phyloP scores from a whole-genome alignment of 2,888 invertebrate species.

The Tineola bisselliella region DNA sequence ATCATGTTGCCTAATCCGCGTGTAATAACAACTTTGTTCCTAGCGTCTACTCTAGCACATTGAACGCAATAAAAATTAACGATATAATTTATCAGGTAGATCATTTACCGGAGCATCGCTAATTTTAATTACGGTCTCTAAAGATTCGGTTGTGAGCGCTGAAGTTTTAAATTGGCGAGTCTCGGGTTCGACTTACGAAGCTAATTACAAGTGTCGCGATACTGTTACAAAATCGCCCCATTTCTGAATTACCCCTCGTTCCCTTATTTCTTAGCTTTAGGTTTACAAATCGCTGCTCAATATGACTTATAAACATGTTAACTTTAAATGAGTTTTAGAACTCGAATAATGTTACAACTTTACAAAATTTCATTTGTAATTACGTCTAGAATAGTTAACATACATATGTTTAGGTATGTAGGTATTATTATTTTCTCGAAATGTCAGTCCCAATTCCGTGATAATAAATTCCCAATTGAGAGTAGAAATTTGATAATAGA shows the following conservation, averaged over 20 bases:
- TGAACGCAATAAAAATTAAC: neutral
- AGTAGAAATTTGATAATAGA: neutral
- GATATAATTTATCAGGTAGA: slow-evolving; percentile 12
- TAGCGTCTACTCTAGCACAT: no score
- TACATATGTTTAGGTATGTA: no score
- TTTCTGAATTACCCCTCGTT: neutral
- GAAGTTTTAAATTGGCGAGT: slow-evolving; percentile 15
- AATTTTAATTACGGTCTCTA: slow-evolving; percentile 13
- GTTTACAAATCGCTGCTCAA: slow-evolving; percentile 8
- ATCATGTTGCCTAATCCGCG: no score
- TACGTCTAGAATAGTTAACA: no score
- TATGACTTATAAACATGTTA: neutral
- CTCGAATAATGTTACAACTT: neutral
- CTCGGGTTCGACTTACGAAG: slow-evolving; percentile 40
- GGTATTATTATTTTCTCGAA: no score
- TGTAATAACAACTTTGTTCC: no score
- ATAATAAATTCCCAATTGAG: neutral
- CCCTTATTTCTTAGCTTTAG: neutral
- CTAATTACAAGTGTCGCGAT: slow-evolving; percentile 55
- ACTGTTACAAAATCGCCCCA: slow-evolving; percentile 27
- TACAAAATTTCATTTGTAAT: neutral
- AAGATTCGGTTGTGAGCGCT: slow-evolving; percentile 5
- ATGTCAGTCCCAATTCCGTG: no score
- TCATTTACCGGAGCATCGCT: slow-evolving; percentile 8
- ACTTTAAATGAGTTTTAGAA: slow-evolving; percentile 3